Evolutionary conservation across 1,140 invertebrate species (phyloP).

Genomic region (Pseudomyrmex cubaensis): DNA sequence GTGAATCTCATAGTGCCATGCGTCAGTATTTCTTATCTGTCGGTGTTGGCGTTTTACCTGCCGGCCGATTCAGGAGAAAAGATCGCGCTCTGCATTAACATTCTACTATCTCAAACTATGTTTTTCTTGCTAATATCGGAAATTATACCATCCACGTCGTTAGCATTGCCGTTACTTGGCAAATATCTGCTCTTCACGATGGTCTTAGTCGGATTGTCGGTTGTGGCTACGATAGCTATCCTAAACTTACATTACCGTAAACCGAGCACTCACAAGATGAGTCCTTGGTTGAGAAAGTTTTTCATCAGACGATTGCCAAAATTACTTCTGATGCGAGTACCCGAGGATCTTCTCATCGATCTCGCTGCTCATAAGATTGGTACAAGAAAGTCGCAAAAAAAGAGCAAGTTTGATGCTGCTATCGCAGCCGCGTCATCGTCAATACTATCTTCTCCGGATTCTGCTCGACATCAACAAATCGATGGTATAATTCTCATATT

Average conservation of each 20-base stretch:
- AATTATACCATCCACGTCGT: constrained; percentile 99
- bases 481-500: constrained; percentile 78
- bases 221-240: constrained; percentile 98
- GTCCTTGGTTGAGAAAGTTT: constrained; percentile 94
- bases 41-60: constrained; percentile 97
- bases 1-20: constrained; percentile 98
- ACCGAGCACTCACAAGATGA: constrained; percentile 98
- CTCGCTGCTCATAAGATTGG: constrained; percentile 92
- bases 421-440: constrained; percentile 88
- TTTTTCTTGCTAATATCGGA: constrained; percentile 99
- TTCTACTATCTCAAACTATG: constrained; percentile 99
- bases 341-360: constrained; percentile 92
- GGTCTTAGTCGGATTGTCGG: constrained; percentile 98
- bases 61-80: constrained; percentile 99
- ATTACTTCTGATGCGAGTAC: constrained; percentile 93
- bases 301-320: constrained; percentile 95
- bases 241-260: constrained; percentile 99
- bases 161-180: constrained; percentile 97
- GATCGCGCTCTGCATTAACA: constrained; percentile 99
- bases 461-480: constrained; percentile 85
- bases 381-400: constrained; percentile 86
- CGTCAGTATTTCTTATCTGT: constrained; percentile 96
- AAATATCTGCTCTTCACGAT: constrained; percentile 99
- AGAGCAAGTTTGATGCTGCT: constrained; percentile 89
- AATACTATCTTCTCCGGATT: constrained; percentile 90